Conservation (phyloP, 2,113 vertebrate species). For the Neopipo cinnamomea region DNA sequence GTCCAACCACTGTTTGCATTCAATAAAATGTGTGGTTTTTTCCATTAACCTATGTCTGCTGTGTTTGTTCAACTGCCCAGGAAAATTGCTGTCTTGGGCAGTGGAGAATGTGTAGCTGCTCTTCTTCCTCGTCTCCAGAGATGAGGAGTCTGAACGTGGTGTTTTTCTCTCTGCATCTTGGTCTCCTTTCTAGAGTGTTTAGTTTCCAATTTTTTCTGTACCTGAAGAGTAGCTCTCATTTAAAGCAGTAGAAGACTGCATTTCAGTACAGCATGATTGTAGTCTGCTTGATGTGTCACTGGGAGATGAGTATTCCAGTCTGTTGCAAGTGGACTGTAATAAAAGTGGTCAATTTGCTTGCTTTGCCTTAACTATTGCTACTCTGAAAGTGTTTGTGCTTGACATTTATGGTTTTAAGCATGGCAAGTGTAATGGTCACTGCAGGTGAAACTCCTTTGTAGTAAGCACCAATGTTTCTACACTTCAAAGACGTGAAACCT, state of each 20-base stretch:
- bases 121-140: background rate
- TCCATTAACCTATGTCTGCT: background rate
- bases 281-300: too few species aligned
- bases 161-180: background rate
- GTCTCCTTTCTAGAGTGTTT: background rate
- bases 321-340: background rate
- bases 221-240: background rate
- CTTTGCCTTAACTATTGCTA: background rate
- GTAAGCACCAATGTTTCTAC: background rate
- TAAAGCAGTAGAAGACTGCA: background rate
- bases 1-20: slow-evolving; percentile 45
- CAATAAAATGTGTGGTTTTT: slow-evolving; percentile 61
- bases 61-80: background rate
- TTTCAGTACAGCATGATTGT: background rate
- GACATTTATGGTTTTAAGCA: background rate
- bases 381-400: background rate
- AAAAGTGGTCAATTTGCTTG: background rate
- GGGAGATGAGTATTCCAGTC: background rate
- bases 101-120: background rate
- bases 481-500: background rate
- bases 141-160: background rate
- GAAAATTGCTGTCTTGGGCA: background rate
- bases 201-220: background rate
- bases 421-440: background rate
- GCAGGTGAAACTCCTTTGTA: background rate